phyloP scores from a whole-genome alignment of 2,113 vertebrate genomes.

The Carassius auratus region DNA sequence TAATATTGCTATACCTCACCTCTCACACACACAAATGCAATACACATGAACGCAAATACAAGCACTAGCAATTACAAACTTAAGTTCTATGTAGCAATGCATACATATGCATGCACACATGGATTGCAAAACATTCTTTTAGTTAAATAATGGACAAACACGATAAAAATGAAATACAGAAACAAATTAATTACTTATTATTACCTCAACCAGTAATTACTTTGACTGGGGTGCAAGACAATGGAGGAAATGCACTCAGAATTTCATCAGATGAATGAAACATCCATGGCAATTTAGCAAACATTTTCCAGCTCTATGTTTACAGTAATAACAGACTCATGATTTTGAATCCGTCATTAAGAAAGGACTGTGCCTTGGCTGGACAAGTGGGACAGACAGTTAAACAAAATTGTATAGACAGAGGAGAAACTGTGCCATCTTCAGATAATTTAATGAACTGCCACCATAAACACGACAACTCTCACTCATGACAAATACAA shows the following conservation, averaged over 20 bases:
- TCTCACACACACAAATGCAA: constrained; percentile 5
- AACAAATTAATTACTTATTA: not conserved
- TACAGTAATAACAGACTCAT: constrained; percentile 9
- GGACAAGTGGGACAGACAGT: not conserved
- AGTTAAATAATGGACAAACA: not conserved
- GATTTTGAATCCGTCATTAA: not conserved
- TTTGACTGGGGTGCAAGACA: not conserved
- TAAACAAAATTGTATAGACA: not conserved
- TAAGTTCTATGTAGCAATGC: not conserved
- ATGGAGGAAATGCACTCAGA: not conserved
- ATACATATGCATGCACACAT: not conserved
- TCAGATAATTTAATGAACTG: constrained; percentile 2
- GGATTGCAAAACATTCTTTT: not conserved
- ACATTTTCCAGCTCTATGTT: not conserved
- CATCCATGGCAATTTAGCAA: not conserved
- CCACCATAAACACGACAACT: not conserved
- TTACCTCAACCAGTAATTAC: not conserved
- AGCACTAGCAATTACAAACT: not conserved
- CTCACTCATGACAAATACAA: not conserved
- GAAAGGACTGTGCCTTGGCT: not conserved
- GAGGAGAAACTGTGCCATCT: constrained; percentile 16
- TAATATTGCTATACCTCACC: constrained; percentile 46
- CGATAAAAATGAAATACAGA: not conserved
- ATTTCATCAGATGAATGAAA: constrained; percentile 6
- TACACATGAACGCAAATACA: not conserved